Percentiles rank a stretch among this genome's conserved stretches.
Conservation (phyloP, 2,113 vertebrate genomes). For the Rhinolophus ferrumequinum region DNA sequence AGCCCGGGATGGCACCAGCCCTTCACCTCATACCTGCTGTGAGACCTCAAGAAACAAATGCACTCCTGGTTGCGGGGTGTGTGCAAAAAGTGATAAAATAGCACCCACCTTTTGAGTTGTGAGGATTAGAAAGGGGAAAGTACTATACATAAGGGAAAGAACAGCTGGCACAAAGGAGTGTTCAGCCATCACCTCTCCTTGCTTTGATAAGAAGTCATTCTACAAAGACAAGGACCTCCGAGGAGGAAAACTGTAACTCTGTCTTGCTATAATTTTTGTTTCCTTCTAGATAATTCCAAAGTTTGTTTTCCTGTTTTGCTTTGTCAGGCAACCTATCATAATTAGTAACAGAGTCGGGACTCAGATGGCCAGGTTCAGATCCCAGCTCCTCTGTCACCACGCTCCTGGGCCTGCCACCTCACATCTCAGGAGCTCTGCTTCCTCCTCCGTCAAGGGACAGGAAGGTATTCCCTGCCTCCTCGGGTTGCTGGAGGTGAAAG, state of each 20-base stretch:
- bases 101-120: too few relatives aligned
- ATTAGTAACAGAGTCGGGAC: background rate
- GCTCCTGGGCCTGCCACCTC: too few relatives aligned
- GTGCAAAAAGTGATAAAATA: too few relatives aligned
- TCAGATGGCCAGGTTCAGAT: background rate
- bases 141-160: too few relatives aligned
- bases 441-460: background rate
- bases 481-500: background rate
- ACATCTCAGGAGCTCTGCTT: too few relatives aligned
- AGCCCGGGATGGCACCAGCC: fast-evolving
- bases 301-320: background rate
- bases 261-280: background rate
- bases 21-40: background rate
- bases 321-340: background rate
- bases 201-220: background rate
- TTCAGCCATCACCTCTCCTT: background rate
- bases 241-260: slow-evolving; percentile 33
- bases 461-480: background rate
- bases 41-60: background rate
- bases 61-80: too few relatives aligned
- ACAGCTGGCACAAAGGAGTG: background rate
- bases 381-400: background rate
- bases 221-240: background rate
- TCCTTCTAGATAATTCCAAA: background rate
- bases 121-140: too few relatives aligned